Evolutionary conservation across 2,888 invertebrate species (phyloP), one percentile per base, ranked within the genome.

Genomic region (Temnothorax rugatulus): DNA sequence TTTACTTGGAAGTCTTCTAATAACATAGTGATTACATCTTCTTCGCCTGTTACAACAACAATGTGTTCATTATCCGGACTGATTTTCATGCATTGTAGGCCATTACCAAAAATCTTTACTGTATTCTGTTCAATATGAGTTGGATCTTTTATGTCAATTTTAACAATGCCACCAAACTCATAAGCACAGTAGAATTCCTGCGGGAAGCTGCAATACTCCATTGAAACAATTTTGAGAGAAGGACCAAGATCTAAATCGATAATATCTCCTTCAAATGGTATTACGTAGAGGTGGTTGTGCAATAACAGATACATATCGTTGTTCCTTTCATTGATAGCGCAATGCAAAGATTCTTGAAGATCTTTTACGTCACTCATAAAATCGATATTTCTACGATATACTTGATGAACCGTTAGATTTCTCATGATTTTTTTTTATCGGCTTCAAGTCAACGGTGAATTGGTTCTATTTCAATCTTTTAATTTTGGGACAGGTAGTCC

Each of bases 61-160:
- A 98, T 94, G 11, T 97, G 94, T 93, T 98, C 98, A 93, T 97
- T 97, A 93, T 98, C 98, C 1, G 98, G 97, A 92, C 98, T 98
- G 96, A 98, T 97, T 90, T 96, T 95, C 95, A 97, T 96, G 69
- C 96, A 96, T 92, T 96, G 94, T 82, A 96, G 88, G 83, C 96
- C 93, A 88, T 75, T 88, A 4, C 86, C 47, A 18, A 93, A 86
- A 63, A 71, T 54, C 34, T 71, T 86, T 5, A 85, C 88, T 5
- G 90, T 11, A 44, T 92, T 90, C 4, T 66, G 81, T 50, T 84
- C 79, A 66, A 89, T 75, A 34, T 0, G 1, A 8, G 86, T 76
- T 1, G 86, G 68, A 13, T 88, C 86, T 4, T 5, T n/a, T 7
- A 88, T 41, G 21, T 88, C 88, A 5, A 94, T 69, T n/a, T 85